phyloP scores from a whole-genome alignment of 1,140 invertebrate species.

The Trissolcus basalis region DNA sequence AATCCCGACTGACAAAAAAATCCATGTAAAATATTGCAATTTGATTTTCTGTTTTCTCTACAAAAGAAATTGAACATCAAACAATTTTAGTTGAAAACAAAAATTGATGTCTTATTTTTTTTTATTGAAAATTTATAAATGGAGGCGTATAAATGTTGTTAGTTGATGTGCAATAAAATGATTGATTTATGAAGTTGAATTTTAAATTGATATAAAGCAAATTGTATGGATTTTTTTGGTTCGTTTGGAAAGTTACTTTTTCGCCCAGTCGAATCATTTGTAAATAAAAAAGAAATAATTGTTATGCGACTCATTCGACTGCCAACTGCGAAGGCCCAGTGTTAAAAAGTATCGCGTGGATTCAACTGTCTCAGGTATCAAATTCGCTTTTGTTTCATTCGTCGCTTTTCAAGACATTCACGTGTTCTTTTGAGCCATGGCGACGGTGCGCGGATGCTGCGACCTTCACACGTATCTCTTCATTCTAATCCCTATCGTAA shows the following conservation, averaged over 20 bases:
- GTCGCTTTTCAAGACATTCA: constrained; percentile 63
- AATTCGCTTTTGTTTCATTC: constrained; percentile 61
- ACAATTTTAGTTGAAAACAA: too few species aligned
- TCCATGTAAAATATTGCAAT: too few species aligned
- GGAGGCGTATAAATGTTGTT: too few species aligned
- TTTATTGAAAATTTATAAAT: too few species aligned
- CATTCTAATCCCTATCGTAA: constrained; percentile 46
- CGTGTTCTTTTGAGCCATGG: constrained; percentile 63
- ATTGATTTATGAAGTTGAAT: too few species aligned
- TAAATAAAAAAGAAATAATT: constrained; percentile 29
- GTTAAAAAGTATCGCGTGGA: constrained; percentile 67
- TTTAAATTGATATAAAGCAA: too few species aligned
- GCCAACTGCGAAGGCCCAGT: constrained; percentile 16
- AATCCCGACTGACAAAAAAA: too few species aligned
- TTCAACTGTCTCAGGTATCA: constrained; percentile 66
- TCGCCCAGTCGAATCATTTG: constrained; percentile 8
- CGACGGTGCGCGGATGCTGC: constrained; percentile 53
- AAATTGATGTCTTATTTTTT: too few species aligned
- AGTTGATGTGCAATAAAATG: too few species aligned
- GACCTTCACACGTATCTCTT: constrained; percentile 44
- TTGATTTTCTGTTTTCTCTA: too few species aligned
- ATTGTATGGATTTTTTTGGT: neutral
- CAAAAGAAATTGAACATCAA: too few species aligned
- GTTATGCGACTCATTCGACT: constrained; percentile 1
- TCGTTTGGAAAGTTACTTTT: too few species aligned